Conservation (phyloP, 2,888 invertebrate species). For the Callyntrura sp. region DNA sequence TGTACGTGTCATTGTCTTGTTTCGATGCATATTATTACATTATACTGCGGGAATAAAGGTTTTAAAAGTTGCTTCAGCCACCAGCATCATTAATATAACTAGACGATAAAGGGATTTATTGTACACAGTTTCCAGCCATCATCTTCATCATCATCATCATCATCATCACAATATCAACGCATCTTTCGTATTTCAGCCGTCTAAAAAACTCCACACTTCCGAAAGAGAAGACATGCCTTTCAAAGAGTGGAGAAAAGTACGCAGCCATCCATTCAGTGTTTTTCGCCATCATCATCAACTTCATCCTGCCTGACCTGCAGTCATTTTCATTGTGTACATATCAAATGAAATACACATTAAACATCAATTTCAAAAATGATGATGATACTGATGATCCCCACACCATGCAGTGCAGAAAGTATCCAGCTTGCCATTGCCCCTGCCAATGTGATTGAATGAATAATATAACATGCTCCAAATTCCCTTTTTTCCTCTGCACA, state of each 20-base stretch:
- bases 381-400: constrained; percentile 20
- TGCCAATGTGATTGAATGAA: constrained; percentile 55
- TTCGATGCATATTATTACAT: constrained; percentile 33
- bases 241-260: constrained; percentile 7
- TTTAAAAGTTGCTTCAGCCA: neutral
- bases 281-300: constrained; percentile 42
- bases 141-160: constrained; percentile 4
- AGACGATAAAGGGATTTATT: neutral
- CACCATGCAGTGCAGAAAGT: constrained; percentile 47
- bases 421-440: constrained; percentile 27
- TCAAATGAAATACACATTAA: constrained; percentile 65
- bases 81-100: constrained; percentile 1
- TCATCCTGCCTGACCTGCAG: constrained; percentile 51
- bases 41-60: too few species aligned
- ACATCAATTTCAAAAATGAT: constrained; percentile 42
- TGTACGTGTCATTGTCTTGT: constrained; percentile 50
- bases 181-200: constrained; percentile 6
- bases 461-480: constrained; percentile 56
- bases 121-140: constrained; percentile 6
- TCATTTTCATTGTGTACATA: constrained; percentile 47
- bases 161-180: neutral
- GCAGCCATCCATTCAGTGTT: constrained; percentile 19
- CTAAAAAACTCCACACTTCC: constrained; percentile 47
- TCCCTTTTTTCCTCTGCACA: constrained; percentile 28
- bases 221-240: constrained; percentile 15